Evolutionary conservation across 1,140 invertebrate genomes (phyloP), one percentile per base, ranked within the genome.

Genomic region (Laodelphax striatellus): DNA sequence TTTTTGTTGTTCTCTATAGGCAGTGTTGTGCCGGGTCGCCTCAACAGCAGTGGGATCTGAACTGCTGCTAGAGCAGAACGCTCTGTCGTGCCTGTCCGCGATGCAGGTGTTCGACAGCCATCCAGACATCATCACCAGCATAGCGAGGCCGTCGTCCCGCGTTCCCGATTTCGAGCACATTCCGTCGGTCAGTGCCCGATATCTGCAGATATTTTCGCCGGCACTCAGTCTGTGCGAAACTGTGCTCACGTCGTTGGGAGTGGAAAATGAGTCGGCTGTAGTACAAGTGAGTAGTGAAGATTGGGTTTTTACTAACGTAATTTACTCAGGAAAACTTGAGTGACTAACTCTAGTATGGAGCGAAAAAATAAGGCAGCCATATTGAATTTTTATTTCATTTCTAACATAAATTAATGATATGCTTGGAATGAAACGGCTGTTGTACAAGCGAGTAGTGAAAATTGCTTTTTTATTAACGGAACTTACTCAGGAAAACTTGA

Each of bases 391-490:
- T n/a, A n/a, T n/a, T n/a, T n/a, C n/a, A n/a, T n/a, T n/a, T n/a
- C n/a, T n/a, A n/a, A n/a, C n/a, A n/a, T n/a, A n/a, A n/a, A n/a
- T n/a, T n/a, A n/a, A n/a, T n/a, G n/a, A n/a, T n/a, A n/a, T n/a
- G n/a, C n/a, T n/a, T n/a, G n/a, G n/a, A 94, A 94, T 75, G 82
- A 84, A 72, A 83, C 86, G 65, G 88, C 86, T 52, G 81, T 87
- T 1, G 74, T 84, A 19, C 89, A 93, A 74, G 75, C 6, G 24
- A n/a, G n/a, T n/a, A n/a, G n/a, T n/a, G n/a, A n/a, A n/a, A n/a
- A n/a, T n/a, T n/a, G n/a, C n/a, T n/a, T n/a, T n/a, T n/a, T n/a
- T n/a, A n/a, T n/a, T n/a, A n/a, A n/a, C n/a, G n/a, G n/a, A n/a
- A n/a, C n/a, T n/a, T n/a, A n/a, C n/a, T n/a, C n/a, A n/a, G n/a